These are phyloP conservation scores for Melanocharis versteri DNA, from an alignment of 2,113 vertebrate genomes.

Conservation along the genomic window DNA sequence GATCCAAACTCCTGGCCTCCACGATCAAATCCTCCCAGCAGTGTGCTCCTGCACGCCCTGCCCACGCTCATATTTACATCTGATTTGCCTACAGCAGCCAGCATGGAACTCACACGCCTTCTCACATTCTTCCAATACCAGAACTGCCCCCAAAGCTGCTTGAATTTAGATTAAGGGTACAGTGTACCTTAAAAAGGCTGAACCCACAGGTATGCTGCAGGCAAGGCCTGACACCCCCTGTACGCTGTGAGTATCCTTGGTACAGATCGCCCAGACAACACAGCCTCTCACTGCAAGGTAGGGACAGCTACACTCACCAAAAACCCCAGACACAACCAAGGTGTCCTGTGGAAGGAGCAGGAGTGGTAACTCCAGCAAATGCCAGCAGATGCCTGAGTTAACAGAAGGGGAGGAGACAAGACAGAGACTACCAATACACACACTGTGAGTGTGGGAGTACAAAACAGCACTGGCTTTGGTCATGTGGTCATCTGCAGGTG, in stretches of 20 bases:
- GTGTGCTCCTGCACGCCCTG: accelerated
- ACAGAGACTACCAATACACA: not conserved
- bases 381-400: not conserved
- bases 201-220: not conserved
- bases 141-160: not conserved
- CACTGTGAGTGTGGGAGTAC: accelerated
- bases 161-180: not conserved
- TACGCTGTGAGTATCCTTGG: not conserved
- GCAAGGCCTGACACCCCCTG: not conserved
- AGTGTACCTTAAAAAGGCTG: not conserved
- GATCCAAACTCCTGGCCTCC: not conserved
- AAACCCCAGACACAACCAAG: not conserved
- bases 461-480: not conserved
- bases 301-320: not conserved
- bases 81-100: not conserved
- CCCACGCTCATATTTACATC: not conserved
- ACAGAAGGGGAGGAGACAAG: not conserved
- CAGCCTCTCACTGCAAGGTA: not conserved
- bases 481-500: not conserved
- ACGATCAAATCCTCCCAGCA: not conserved
- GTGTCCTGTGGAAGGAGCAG: not conserved
- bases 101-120: not conserved
- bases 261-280: not conserved
- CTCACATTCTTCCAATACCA: not conserved
- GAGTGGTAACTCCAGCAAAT: not conserved